phyloP scores from a whole-genome alignment of 2,888 invertebrate species.

The Chironomus riparius region DNA sequence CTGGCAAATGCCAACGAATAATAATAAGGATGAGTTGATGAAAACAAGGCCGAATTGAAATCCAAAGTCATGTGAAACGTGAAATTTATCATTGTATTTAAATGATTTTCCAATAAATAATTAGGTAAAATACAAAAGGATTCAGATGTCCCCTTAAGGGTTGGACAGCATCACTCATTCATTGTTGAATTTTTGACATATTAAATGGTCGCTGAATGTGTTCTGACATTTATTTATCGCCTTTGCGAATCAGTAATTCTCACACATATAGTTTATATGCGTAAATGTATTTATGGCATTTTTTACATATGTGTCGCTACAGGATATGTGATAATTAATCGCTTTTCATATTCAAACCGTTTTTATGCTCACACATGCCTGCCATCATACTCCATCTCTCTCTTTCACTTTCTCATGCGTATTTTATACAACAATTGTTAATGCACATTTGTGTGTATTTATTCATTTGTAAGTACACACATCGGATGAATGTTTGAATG shows the following conservation, averaged over 20 bases:
- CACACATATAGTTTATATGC: not conserved
- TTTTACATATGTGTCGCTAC: not conserved
- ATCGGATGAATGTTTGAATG: not conserved
- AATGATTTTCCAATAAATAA: not conserved
- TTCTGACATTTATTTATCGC: not conserved
- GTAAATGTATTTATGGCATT: not conserved
- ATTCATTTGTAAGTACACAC: not conserved
- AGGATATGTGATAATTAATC: slow-evolving; percentile 3
- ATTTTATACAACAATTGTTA: not conserved
- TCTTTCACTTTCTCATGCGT: not conserved
- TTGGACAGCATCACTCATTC: not conserved
- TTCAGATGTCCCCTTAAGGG: not conserved
- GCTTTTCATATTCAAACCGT: not conserved
- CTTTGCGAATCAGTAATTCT: slow-evolving; percentile 5
- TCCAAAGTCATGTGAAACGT: not conserved
- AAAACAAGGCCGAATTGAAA: too few relatives aligned
- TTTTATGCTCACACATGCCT: not conserved
- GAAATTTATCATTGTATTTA: not conserved
- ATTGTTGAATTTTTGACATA: slow-evolving; percentile 1
- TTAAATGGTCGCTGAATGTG: not conserved
- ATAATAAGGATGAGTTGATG: too few relatives aligned
- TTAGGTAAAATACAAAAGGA: not conserved
- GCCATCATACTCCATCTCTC: too few relatives aligned
- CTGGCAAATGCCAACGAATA: too few relatives aligned
- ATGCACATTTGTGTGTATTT: not conserved